These are phyloP conservation scores for Aptenodytes forsteri DNA, from an alignment of 2,113 vertebrate genomes.

Conservation along the genomic window DNA sequence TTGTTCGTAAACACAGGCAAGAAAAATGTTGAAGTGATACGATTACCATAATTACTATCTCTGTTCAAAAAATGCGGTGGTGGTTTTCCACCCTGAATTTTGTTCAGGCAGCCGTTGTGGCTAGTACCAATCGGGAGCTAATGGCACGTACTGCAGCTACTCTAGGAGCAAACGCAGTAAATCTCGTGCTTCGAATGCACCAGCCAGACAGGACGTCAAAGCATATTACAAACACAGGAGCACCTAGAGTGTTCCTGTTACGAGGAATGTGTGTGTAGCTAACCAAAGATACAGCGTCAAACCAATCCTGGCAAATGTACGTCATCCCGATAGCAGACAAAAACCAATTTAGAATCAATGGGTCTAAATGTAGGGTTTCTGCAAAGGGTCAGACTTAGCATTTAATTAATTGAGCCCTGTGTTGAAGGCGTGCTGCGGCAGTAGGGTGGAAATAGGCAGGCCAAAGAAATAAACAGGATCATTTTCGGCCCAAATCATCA, in stretches of 20 bases:
- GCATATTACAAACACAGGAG: neutral
- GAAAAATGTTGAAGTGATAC: neutral
- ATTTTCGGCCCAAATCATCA: neutral
- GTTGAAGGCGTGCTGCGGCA: neutral
- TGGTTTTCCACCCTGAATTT: neutral
- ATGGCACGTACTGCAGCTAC: neutral
- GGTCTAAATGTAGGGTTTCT: neutral
- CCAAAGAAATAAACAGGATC: neutral
- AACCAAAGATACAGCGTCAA: neutral
- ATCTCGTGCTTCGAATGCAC: neutral
- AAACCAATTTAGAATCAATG: neutral
- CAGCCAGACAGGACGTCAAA: neutral
- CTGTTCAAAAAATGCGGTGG: neutral
- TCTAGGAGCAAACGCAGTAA: neutral
- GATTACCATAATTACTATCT: slow-evolving; percentile 22
- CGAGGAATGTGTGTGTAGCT: neutral
- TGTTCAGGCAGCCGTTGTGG: neutral
- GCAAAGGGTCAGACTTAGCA: neutral
- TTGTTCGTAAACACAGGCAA: neutral
- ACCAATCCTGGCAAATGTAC: neutral
- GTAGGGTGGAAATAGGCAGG: neutral
- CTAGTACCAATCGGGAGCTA: neutral
- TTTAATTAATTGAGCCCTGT: neutral
- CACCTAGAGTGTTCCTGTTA: neutral
- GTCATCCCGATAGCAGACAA: neutral